A percentile compares a stretch with the other conserved stretches of the same genome.
These are phyloP conservation scores for Megalurothrips usitatus DNA, from an alignment of 2,888 invertebrate genomes.

Conservation along the genomic window DNA sequence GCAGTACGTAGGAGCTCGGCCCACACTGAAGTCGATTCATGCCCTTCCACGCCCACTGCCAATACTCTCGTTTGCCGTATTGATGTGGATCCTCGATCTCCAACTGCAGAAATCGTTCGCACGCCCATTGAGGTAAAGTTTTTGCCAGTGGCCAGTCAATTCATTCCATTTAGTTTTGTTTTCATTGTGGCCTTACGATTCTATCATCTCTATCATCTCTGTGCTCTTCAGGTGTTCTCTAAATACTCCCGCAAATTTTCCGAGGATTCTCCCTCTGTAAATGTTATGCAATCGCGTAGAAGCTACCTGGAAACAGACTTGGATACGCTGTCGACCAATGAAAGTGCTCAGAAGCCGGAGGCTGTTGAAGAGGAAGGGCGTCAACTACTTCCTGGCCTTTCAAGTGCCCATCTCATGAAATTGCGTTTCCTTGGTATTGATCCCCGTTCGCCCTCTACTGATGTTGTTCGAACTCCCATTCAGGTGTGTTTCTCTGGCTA, in stretches of 20 bases:
- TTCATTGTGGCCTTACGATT: neutral
- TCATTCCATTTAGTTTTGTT: too few species aligned
- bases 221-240: neutral
- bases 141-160: too few species aligned
- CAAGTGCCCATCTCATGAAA: neutral
- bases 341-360: neutral
- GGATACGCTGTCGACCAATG: neutral
- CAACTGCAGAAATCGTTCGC: neutral
- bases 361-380: neutral
- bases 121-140: neutral
- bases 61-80: neutral
- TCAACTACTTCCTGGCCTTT: neutral
- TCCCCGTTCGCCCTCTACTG: constrained; percentile 51
- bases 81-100: neutral
- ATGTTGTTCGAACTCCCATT: constrained; percentile 52
- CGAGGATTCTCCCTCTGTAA: neutral
- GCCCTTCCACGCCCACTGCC: neutral
- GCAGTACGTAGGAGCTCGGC: neutral
- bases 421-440: constrained; percentile 40
- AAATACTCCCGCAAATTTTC: neutral
- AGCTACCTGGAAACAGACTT: constrained; percentile 1
- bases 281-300: neutral
- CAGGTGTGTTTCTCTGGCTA: neutral
- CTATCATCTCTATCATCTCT: neutral
- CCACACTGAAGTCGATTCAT: neutral